Conservation (phyloP, 2,888 invertebrate species). For the Mimachlamys varia region DNA sequence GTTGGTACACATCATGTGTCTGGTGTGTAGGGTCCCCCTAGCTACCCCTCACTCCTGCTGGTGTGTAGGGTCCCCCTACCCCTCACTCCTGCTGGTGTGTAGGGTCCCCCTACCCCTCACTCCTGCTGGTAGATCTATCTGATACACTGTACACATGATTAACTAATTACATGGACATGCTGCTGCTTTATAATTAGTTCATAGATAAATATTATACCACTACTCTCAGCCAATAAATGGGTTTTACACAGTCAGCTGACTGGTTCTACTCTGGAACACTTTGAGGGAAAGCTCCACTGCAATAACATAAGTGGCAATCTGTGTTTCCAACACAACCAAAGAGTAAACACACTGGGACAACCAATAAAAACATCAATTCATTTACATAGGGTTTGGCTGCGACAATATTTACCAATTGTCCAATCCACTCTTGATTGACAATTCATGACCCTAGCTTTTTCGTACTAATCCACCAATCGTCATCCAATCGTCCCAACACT, state of each 20-base stretch:
- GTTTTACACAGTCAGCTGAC: background rate
- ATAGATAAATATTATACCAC: background rate
- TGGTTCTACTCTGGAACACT: background rate
- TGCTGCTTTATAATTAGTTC: background rate
- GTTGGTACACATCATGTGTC: too few species aligned
- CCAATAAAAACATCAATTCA: background rate
- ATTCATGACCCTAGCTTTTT: slow-evolving; percentile 3
- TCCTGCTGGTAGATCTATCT: background rate
- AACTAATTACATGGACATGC: background rate
- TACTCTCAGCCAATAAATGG: background rate
- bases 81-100: background rate
- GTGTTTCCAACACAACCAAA: background rate
- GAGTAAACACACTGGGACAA: background rate
- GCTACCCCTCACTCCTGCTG: too few species aligned
- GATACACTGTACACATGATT: background rate
- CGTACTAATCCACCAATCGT: background rate
- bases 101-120: too few species aligned
- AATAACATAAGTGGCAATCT: slow-evolving; percentile 9
- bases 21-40: too few species aligned
- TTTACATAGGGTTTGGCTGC: slow-evolving; percentile 12
- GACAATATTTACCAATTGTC: slow-evolving; percentile 27
- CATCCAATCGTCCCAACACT: background rate
- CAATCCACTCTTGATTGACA: background rate
- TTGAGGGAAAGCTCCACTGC: background rate
- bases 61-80: too few species aligned